Evolutionary conservation across 1,140 invertebrate species (phyloP), one percentile per base, ranked within the genome.

Genomic region (Drosophila ananassae): DNA sequence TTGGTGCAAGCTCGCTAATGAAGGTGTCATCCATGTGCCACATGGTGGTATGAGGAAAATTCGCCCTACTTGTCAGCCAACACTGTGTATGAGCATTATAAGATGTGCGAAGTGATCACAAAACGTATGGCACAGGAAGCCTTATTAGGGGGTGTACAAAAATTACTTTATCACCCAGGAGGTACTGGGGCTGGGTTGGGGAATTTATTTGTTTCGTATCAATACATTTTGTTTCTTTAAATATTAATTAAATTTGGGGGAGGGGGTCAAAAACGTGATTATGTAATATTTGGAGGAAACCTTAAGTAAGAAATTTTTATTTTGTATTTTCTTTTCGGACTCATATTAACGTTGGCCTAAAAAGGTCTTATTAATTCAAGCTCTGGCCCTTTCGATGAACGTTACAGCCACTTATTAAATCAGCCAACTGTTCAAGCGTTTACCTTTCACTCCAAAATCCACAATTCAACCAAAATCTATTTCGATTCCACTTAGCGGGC

Each of bases 371-470:
- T 10, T 10, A 37, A 37, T 37, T 37, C 10, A 37, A 32, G 32
- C 4, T 39, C 39, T 12, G 25, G 46, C 24, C 3, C 5, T 51
- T 28, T 41, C 55, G 60, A 57, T 22, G 50, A 79, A 60, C 58
- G 53, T 67, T 51, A 63, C 47, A 72, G 60, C 52, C 53, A 54
- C 79, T 79, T 44, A 54, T 72, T 59, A 47, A 71, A 58, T 73
- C 80, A 78, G 71, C 61, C 61, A 76, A 58, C 75, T 72, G 62
- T 83, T 79, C 61, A 57, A 28, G 59, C 71, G 46, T 79, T 83
- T 73, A 71, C 60, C 73, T 83, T 79, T 63, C 67, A 85, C 73
- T 80, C 37, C 46, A 59, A 51, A 39, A 24, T 25, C 76, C 52
- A 77, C 76, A 51, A 73, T 64, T 79, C 47, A 76, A 47, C 55